Conservation (phyloP, 2,888 invertebrate genomes). For the Tridacna gigas region DNA sequence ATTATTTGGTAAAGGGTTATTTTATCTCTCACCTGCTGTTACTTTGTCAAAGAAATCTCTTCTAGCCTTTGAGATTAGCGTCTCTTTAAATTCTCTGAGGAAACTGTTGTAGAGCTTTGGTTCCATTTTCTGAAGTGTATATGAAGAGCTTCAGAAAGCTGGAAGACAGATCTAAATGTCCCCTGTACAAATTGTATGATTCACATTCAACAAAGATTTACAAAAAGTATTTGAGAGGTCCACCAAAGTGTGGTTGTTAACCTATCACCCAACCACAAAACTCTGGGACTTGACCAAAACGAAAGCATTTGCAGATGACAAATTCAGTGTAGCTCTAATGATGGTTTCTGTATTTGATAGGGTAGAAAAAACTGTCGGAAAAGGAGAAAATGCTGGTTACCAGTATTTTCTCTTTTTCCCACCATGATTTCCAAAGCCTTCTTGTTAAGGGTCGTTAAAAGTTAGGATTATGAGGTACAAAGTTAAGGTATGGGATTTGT, state of each 20-base stretch:
- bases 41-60: conserved; percentile 81
- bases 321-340: no score
- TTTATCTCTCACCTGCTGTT: conserved; percentile 36
- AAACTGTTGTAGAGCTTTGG: conserved; percentile 79
- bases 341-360: no score
- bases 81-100: conserved; percentile 78
- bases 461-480: background rate
- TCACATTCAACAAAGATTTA: background rate
- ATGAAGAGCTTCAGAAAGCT: no score
- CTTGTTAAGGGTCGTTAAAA: background rate
- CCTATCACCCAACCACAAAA: no score
- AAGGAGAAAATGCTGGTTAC: background rate
- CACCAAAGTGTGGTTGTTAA: background rate
- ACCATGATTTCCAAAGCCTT: background rate
- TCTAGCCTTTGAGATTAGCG: conserved; percentile 76
- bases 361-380: background rate
- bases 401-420: background rate
- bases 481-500: background rate
- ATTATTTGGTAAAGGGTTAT: background rate
- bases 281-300: no score
- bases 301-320: no score
- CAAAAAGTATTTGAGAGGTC: background rate
- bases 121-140: conserved; percentile 75
- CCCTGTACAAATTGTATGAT: no score
- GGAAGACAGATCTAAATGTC: no score